A percentile compares a stretch with the other conserved stretches of the same genome.
These are phyloP conservation scores for Caenorhabditis afra DNA, from an alignment of 2,888 invertebrate species.

Conservation along the genomic window DNA sequence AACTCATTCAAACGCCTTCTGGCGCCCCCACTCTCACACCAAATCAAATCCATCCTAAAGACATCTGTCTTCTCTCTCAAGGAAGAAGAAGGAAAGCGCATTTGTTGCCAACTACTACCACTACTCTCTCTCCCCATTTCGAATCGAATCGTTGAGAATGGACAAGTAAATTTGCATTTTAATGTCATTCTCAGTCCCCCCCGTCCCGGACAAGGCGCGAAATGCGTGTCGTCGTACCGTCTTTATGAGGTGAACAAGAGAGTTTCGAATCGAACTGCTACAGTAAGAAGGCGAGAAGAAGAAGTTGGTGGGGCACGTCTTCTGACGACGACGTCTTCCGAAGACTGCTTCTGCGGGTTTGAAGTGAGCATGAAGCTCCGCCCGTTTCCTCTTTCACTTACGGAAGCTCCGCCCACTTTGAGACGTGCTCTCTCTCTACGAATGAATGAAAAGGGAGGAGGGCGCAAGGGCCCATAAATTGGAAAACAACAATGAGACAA, in stretches of 20 bases:
- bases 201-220: slow-evolving; percentile 43
- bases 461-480: slow-evolving; percentile 46
- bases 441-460: not conserved
- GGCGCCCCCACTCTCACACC: slow-evolving; percentile 24
- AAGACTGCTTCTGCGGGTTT: no score
- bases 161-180: slow-evolving; percentile 52
- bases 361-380: no score
- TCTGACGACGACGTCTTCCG: no score
- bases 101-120: slow-evolving; percentile 34
- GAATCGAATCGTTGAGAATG: slow-evolving; percentile 6
- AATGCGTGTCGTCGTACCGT: slow-evolving; percentile 26
- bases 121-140: slow-evolving; percentile 7
- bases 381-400: no score
- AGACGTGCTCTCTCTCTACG: not conserved
- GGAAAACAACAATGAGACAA: slow-evolving; percentile 57
- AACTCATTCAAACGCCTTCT: slow-evolving; percentile 30
- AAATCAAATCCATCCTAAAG: slow-evolving; percentile 28
- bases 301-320: no score
- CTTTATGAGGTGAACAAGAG: slow-evolving; percentile 38
- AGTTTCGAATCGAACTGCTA: slow-evolving; percentile 8
- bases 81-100: not conserved
- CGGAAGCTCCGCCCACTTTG: slow-evolving; percentile 38
- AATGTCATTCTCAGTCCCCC: slow-evolving; percentile 36
- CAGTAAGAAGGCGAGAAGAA: no score
- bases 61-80: slow-evolving; percentile 29